Percentiles rank a stretch among this genome's conserved stretches.
These are phyloP conservation scores for Propsilocerus akamusi DNA, from an alignment of 1,140 invertebrate species.

Conservation along the genomic window DNA sequence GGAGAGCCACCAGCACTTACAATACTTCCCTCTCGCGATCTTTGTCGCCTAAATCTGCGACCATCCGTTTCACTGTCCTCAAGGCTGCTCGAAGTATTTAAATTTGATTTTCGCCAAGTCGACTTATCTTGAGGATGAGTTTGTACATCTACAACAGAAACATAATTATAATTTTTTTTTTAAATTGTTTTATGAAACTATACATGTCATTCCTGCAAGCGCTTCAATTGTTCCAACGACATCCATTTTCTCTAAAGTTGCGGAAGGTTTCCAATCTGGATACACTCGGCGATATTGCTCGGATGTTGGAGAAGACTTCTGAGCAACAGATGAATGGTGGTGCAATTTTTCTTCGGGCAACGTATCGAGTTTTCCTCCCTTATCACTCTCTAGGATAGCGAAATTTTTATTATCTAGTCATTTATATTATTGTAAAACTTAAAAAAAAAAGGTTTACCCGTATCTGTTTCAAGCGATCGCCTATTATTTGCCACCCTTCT, in stretches of 20 bases:
- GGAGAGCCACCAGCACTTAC: constrained; percentile 11
- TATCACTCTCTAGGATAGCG: constrained; percentile 43
- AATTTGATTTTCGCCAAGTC: constrained; percentile 51
- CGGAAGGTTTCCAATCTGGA: constrained; percentile 58
- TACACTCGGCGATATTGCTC: constrained; percentile 42
- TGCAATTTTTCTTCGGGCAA: constrained; percentile 39
- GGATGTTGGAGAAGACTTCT: constrained; percentile 8
- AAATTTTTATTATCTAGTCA: constrained; percentile 5
- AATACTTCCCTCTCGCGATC: constrained; percentile 15
- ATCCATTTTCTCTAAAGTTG: constrained; percentile 57
- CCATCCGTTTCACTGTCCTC: constrained; percentile 31
- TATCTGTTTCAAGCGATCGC: constrained; percentile 60
- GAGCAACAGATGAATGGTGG: constrained; percentile 9
- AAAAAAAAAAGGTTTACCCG: constrained; percentile 30
- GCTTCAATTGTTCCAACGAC: constrained; percentile 69
- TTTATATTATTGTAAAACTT: neutral
- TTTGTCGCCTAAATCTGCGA: constrained; percentile 18
- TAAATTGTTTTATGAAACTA: too few species aligned
- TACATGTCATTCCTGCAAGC: constrained; percentile 45
- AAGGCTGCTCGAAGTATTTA: constrained; percentile 39
- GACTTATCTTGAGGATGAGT: constrained; percentile 55
- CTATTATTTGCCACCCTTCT: constrained; percentile 43
- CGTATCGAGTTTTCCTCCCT: constrained; percentile 43
- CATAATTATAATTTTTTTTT: constrained; percentile 6
- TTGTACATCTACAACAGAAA: constrained; percentile 40